Conservation (phyloP, 1,140 invertebrate species). For the Cryptotermes secundus region DNA sequence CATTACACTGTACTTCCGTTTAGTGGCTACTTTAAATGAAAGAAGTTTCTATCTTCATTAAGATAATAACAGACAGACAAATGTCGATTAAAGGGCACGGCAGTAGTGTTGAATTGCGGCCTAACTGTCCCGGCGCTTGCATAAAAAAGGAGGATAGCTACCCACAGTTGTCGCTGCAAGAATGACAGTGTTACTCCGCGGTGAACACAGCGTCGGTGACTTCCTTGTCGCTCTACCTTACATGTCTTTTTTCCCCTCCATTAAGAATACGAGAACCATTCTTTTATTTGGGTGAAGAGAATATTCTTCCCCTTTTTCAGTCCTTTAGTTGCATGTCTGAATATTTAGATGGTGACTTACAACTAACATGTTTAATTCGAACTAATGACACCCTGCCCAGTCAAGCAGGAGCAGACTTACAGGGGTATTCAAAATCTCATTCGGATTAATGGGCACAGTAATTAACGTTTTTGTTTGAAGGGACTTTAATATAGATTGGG, state of each 20-base stretch:
- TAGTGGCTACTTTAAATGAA: neutral
- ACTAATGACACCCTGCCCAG: neutral
- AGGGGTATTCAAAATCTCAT: neutral
- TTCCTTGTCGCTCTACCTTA: too few relatives aligned
- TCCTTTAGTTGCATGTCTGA: too few relatives aligned
- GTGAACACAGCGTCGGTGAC: too few relatives aligned
- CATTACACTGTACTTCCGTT: slow-evolving; percentile 24
- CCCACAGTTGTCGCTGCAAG: neutral
- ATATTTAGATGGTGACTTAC: neutral
- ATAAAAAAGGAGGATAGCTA: neutral
- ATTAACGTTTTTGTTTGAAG: neutral
- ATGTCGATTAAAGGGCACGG: slow-evolving; percentile 22
- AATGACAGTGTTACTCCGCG: neutral
- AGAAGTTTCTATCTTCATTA: slow-evolving; percentile 6
- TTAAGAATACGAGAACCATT: neutral
- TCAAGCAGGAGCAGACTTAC: neutral
- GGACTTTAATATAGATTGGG: neutral
- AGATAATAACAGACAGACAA: slow-evolving; percentile 26
- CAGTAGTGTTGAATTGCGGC: neutral
- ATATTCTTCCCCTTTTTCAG: neutral
- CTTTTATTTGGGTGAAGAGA: neutral
- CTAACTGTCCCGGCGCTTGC: neutral
- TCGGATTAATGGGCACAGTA: neutral
- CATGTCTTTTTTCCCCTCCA: too few relatives aligned
- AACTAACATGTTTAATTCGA: slow-evolving; percentile 7